Conservation (phyloP, 2,888 invertebrate genomes). For the Synergus laeviventris region DNA sequence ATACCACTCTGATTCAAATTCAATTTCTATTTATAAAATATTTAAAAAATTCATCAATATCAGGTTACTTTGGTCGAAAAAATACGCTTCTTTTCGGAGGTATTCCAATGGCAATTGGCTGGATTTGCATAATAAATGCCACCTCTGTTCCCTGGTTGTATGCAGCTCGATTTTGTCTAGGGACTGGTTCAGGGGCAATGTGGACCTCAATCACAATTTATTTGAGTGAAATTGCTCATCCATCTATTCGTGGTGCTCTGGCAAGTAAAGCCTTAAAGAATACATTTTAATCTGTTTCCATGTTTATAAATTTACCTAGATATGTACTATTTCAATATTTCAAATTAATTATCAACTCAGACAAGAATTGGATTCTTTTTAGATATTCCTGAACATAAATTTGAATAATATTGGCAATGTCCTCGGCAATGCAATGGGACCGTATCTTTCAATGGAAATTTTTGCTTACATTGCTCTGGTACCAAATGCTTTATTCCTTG, state of each 20-base stretch:
- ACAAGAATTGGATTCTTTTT: slow-evolving; percentile 45
- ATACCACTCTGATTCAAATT: too few relatives aligned
- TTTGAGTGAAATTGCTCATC: slow-evolving; percentile 71
- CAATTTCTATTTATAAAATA: slow-evolving; percentile 6
- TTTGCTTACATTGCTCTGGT: slow-evolving; percentile 67
- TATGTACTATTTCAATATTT: background rate
- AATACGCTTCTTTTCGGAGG: slow-evolving; percentile 63
- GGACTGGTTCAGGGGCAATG: slow-evolving; percentile 68
- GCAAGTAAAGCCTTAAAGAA: slow-evolving; percentile 56
- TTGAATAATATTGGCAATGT: slow-evolving; percentile 66
- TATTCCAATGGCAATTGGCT: slow-evolving; percentile 64
- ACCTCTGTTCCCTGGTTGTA: slow-evolving; percentile 69
- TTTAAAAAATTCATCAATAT: slow-evolving; percentile 24
- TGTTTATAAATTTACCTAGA: too few relatives aligned
- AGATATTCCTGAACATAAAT: slow-evolving; percentile 71
- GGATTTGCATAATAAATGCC: slow-evolving; percentile 67
- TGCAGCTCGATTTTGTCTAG: slow-evolving; percentile 64
- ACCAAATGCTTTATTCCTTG: slow-evolving; percentile 65
- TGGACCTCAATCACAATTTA: slow-evolving; percentile 69
- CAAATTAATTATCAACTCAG: slow-evolving; percentile 21
- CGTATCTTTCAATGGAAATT: slow-evolving; percentile 68
- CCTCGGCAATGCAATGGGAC: slow-evolving; percentile 71
- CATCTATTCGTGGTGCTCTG: slow-evolving; percentile 71
- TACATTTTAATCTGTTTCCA: too few relatives aligned
- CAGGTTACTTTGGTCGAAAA: slow-evolving; percentile 69